A percentile compares a stretch with the other conserved stretches of the same genome.
Evolutionary conservation across 1,140 invertebrate species (phyloP).

Genomic region (Lepidotrigona ventralis): DNA sequence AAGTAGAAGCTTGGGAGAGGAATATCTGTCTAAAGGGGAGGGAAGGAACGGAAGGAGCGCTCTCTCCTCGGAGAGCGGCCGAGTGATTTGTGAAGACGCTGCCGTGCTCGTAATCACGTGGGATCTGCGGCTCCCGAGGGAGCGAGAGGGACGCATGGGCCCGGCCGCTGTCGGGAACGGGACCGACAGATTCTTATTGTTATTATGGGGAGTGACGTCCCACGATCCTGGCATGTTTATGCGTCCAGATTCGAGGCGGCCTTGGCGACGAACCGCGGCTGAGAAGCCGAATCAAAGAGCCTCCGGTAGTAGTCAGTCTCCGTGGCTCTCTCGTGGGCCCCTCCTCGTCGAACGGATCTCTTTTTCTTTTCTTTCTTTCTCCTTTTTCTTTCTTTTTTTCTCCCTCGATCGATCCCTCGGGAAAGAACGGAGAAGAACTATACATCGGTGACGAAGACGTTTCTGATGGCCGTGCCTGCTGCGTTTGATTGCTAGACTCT

Average conservation of each 20-base stretch:
- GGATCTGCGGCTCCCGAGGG: constrained; percentile 70
- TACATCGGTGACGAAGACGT: constrained; percentile 40
- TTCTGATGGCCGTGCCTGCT: constrained; percentile 14
- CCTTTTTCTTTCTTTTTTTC: too few relatives aligned
- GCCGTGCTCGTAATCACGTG: constrained; percentile 78
- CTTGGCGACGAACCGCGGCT: constrained; percentile 69
- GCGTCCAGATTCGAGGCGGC: constrained; percentile 76
- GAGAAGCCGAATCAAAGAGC: constrained; percentile 66
- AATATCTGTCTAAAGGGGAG: constrained; percentile 40
- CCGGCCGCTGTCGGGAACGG: constrained; percentile 44
- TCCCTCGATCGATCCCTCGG: constrained; percentile 15
- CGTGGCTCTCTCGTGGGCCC: constrained; percentile 49
- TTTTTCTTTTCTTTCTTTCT: neutral
- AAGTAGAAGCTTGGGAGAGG: constrained; percentile 4
- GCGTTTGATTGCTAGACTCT: constrained; percentile 19
- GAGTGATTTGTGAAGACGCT: constrained; percentile 80
- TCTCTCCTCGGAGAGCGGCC: constrained; percentile 46
- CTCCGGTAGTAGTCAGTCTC: constrained; percentile 49
- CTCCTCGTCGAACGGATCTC: constrained; percentile 43
- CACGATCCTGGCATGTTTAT: constrained; percentile 76
- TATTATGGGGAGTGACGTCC: constrained; percentile 77
- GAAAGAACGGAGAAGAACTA: constrained; percentile 14
- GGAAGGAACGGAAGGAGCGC: constrained; percentile 58
- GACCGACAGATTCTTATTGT: constrained; percentile 75
- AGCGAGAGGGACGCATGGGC: constrained; percentile 63